Evolutionary conservation across 2,113 vertebrate genomes (phyloP).

Genomic region (Barbus barbus): DNA sequence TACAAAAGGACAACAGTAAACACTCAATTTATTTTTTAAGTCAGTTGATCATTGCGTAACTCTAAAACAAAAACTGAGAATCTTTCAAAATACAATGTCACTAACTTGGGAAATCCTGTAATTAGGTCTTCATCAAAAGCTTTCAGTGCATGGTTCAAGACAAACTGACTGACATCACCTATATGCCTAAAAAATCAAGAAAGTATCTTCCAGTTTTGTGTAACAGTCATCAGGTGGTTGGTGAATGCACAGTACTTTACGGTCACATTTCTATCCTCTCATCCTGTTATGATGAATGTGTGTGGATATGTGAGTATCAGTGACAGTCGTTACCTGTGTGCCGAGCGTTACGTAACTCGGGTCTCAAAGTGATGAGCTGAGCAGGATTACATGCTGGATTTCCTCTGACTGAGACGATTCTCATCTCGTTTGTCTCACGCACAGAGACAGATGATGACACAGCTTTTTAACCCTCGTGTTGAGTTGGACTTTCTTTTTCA

Average conservation of each 20-base stretch:
- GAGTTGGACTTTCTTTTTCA: not conserved
- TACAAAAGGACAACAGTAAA: too few species aligned
- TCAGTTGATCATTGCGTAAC: not conserved
- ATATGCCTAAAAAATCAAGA: not conserved
- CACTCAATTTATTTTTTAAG: too few species aligned
- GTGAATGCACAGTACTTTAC: not conserved
- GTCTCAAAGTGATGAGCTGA: slow-evolving; percentile 37
- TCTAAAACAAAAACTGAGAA: too few species aligned
- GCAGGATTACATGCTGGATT: slow-evolving; percentile 22
- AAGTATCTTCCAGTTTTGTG: not conserved
- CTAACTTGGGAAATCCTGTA: not conserved
- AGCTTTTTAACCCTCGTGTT: not conserved
- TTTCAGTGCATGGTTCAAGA: too few species aligned
- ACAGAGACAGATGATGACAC: not conserved
- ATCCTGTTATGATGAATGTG: not conserved
- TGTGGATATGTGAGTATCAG: not conserved
- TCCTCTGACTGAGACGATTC: slow-evolving; percentile 3
- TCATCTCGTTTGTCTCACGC: not conserved
- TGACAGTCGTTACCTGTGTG: not conserved
- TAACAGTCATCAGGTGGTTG: not conserved
- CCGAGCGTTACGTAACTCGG: not conserved
- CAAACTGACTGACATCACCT: too few species aligned
- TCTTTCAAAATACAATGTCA: not conserved
- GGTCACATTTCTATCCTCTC: not conserved
- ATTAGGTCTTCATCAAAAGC: not conserved